Percentiles rank a stretch among this genome's conserved stretches.
These are phyloP conservation scores for Nothoprocta perdicaria DNA, from an alignment of 2,113 vertebrate species.

Conservation along the genomic window DNA sequence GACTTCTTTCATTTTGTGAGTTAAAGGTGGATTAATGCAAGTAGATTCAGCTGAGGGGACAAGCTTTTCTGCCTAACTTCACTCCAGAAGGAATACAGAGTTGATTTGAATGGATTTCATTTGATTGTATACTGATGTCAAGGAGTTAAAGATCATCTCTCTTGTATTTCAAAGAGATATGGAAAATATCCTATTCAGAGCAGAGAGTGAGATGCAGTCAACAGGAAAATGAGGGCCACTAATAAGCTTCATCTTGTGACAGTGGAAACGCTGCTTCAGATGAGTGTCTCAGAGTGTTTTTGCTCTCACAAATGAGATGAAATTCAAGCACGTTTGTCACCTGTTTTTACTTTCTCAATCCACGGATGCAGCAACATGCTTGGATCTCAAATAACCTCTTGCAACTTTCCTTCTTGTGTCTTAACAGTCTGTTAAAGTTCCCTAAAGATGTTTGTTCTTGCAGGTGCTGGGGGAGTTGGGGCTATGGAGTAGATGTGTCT, in stretches of 20 bases:
- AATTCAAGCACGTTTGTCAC: neutral
- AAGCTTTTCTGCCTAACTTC: neutral
- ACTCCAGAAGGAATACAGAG: neutral
- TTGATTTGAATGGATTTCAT: neutral
- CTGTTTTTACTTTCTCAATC: neutral
- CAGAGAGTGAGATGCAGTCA: neutral
- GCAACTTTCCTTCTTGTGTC: neutral
- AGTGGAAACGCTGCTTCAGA: neutral
- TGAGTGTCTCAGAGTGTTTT: rapidly evolving
- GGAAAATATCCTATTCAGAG: neutral
- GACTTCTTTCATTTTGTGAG: rapidly evolving
- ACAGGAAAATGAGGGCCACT: neutral
- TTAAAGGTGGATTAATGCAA: neutral
- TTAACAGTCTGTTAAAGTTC: neutral
- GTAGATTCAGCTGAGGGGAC: neutral
- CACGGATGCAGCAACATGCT: neutral
- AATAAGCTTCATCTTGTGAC: neutral
- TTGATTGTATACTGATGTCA: neutral
- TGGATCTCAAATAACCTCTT: slow-evolving; percentile 5
- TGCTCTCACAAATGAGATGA: neutral
- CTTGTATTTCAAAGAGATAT: rapidly evolving
- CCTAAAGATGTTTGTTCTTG: neutral
- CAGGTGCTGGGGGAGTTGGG: neutral
- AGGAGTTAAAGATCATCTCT: neutral
- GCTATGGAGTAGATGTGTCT: slow-evolving; percentile 1